Base-by-base conservation (phyloP, 1,140 invertebrate species). In the Himalopsyche phryganea region DNA sequence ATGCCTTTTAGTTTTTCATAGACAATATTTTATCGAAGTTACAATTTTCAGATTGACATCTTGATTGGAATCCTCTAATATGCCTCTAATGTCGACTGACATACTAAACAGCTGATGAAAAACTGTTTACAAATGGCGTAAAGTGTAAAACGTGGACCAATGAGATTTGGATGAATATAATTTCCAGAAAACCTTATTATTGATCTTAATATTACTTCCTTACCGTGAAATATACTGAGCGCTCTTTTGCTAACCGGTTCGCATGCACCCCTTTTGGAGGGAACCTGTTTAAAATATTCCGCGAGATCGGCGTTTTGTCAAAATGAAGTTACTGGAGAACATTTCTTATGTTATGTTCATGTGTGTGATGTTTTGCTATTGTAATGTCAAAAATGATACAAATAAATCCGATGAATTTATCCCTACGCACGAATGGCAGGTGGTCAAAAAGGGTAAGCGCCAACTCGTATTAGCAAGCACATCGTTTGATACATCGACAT, bases 351-450 rank as follows among this genome's bases (percentile, higher is more conserved):
- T 57, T 28, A 15, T 57, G 36, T 10, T 57, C 19, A 14, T 50
- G 20, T 57, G 54, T 45, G 40, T 57, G n/a, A 45, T 57, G 46
- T 42, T 57, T n/a, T 57, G 54, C 32, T 57, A 45, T 36, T 57
- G 46, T 18, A 33, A 57, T 20, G 54, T 44, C 15, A 50, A 17
- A 41, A 50, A 57, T 44, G 46, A 63, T 36, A 53, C 45, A 1
- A 55, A 63, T 33, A 32, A 46, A 11, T 53, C 55, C 0, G 61
- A 63, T 6, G 18, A 66, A 20, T 83, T 83, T 65, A 68, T 80
- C 2, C 68, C 81, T 1, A 81, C 80, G 1, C 64, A 74, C 4
- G 78, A 83, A 66, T 84, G 82, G 82, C 77, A 83, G 67, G 69
- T 67, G 13, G 72, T 83, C 3, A 74, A 79, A 68, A 74, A 78